Conservation (phyloP, 2,888 invertebrate genomes). For the Stegana nigrithorax region DNA sequence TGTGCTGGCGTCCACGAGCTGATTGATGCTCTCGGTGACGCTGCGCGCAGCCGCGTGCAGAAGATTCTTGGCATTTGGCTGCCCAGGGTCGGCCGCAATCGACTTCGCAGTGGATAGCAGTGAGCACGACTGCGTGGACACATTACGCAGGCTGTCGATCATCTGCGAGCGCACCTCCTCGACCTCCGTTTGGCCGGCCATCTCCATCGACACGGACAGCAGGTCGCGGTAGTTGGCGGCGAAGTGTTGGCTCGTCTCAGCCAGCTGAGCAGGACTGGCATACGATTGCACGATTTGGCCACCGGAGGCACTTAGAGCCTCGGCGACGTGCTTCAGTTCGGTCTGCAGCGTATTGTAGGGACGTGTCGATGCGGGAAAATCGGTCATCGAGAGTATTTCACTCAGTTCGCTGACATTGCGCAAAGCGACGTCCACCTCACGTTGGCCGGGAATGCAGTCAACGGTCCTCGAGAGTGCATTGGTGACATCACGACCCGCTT, state of each 20-base stretch:
- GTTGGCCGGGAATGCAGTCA: slow-evolving; percentile 91
- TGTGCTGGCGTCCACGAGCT: slow-evolving; percentile 79
- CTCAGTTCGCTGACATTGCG: slow-evolving; percentile 83
- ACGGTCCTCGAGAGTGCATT: slow-evolving; percentile 76
- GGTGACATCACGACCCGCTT: slow-evolving; percentile 80
- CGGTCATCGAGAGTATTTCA: slow-evolving; percentile 78
- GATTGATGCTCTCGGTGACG: slow-evolving; percentile 93
- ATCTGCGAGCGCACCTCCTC: slow-evolving; percentile 82
- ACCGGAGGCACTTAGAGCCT: slow-evolving; percentile 84
- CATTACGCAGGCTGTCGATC: slow-evolving; percentile 86
- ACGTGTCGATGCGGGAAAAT: slow-evolving; percentile 81
- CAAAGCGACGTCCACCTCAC: slow-evolving; percentile 91
- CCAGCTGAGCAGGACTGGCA: slow-evolving; percentile 77
- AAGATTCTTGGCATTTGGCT: slow-evolving; percentile 92
- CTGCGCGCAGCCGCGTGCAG: slow-evolving; percentile 88
- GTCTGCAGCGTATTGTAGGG: slow-evolving; percentile 85
- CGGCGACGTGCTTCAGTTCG: slow-evolving; percentile 87
- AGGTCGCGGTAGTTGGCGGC: slow-evolving; percentile 83
- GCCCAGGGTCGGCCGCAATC: slow-evolving; percentile 87
- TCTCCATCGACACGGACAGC: slow-evolving; percentile 83
- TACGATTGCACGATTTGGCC: slow-evolving; percentile 85
- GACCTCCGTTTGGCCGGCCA: slow-evolving; percentile 86
- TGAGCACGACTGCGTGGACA: slow-evolving; percentile 88
- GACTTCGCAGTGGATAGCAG: slow-evolving; percentile 89
- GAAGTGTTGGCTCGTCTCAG: slow-evolving; percentile 81